phyloP scores from a whole-genome alignment of 2,113 vertebrate species.

The Dermatemys mawii region DNA sequence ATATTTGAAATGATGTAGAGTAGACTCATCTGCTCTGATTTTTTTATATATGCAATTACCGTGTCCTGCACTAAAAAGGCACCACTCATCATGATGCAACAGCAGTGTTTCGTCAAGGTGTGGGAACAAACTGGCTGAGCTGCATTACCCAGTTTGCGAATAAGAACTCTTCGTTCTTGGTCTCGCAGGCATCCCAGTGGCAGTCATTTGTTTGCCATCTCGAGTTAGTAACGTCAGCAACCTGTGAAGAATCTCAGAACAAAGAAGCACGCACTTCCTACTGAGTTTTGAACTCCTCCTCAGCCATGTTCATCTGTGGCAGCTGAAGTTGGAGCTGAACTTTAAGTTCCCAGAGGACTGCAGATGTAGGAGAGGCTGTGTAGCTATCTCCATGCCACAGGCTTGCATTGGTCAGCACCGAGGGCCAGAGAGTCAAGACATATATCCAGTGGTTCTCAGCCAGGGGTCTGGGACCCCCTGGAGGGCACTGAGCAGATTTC shows the following conservation, averaged over 20 bases:
- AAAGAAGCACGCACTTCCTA: background rate
- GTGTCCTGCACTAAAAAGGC: background rate
- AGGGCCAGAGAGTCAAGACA: background rate
- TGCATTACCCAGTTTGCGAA: background rate
- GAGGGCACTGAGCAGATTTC: no score
- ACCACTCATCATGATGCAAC: background rate
- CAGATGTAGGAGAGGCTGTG: background rate
- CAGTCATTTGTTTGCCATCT: background rate
- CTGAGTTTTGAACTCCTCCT: background rate
- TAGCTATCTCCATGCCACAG: background rate
- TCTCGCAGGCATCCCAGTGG: background rate
- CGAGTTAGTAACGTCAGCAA: background rate
- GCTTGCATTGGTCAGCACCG: background rate
- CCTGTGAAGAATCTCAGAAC: background rate
- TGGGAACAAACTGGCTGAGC: background rate
- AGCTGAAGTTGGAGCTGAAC: background rate
- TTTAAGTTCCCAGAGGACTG: background rate
- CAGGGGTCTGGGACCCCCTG: no score
- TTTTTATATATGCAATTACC: no score
- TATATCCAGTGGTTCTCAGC: no score
- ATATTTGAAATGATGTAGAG: no score
- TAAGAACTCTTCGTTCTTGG: background rate
- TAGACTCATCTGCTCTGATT: no score
- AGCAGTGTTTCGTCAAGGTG: background rate
- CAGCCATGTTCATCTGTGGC: background rate